Evolutionary conservation across 2,888 invertebrate genomes (phyloP), one percentile per base, ranked within the genome.

Genomic region (Branchellion lobata): DNA sequence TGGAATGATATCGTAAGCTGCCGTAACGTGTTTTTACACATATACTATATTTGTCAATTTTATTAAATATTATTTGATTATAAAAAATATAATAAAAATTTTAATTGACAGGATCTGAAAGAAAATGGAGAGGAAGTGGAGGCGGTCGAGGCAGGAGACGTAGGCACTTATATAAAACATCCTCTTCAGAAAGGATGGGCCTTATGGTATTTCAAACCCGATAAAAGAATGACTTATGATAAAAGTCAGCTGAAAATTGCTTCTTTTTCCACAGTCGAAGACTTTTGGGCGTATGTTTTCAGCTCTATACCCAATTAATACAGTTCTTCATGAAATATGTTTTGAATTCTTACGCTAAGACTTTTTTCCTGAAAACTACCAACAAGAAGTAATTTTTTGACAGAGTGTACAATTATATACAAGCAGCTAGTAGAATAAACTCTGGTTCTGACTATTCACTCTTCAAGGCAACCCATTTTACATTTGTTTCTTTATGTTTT

Each of bases 171-270:
- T 21, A 75, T 89, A 82, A 96, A 96, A 88, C 96, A 97, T 89
- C 96, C 96, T 8, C 89, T 98, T 83, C 95, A 97, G 87, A 94
- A 95, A 88, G 92, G 91, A 81, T 99, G 98, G 99, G 95, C 96
- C 18, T 90, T 99, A 81, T 99, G 98, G 98, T 99, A 95, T 88
- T 95, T 93, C 87, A 97, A 98, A 87, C 93, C 93, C 85, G 96
- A 96, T 88, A 87, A 89, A 81, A 85, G 84, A 47, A 92, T 93
- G 86, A 92, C 91, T 85, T 99, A 98, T 98, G 93, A 94, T 87
- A 94, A 95, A 84, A 95, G 95, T 89, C 92, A 95, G 86, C 93
- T 94, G 86, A 93, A 95, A 88, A 93, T 99, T 78, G 94, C 95
- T 80, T 93, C 93, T 83, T 96, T 99, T 88, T 92, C 93, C 86